Evolutionary conservation across 2,113 vertebrate genomes (phyloP), one percentile per base, ranked within the genome.

Genomic region (Salvator merianae): DNA sequence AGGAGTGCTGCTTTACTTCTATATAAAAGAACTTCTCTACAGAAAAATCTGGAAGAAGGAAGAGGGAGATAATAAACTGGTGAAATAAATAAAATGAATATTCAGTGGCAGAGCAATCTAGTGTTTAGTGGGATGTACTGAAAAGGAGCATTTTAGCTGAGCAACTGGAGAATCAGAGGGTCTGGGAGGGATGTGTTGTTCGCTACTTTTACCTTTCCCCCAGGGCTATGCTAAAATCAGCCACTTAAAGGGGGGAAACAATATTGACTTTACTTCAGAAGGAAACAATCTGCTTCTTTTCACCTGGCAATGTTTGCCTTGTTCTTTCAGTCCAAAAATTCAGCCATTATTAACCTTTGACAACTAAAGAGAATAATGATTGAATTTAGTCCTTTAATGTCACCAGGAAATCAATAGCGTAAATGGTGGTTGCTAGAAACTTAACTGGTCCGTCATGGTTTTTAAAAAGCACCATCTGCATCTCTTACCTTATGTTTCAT

Each of bases 381-480:
- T 93, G 90, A 90, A 83, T 93, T 91, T 86, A 79, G 63, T 88
- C 74, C 68, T 94, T 91, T 93, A 94, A 93, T 88, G 86, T 87
- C 89, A 75, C 89, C 77, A 91, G 91, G 88, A 95, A 95, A 94
- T 94, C 91, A 92, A 92, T 93, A 93, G 59, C 91, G 69, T 93
- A 93, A 93, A 93, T 92, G 87, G 86, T 81, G 76, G 90, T 93
- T 92, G 84, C 70, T 90, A 71, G 63, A 87, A 32, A 94, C 94
- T 91, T 91, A 90, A 93, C 80, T 88, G 87, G 91, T 84, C 71
- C 92, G 77, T 90, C 85, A 90, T 84, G 65, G 79, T 86, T 83
- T 90, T 94, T 73, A 82, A 85, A 59, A 92, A 68, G 78, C 81
- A 83, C 50, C 26, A 91, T 92, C 93, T 86, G 82, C 71, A 88